Base-by-base conservation (phyloP, 2,797 vertebrate species). In the Leptatherina wallacei region DNA sequence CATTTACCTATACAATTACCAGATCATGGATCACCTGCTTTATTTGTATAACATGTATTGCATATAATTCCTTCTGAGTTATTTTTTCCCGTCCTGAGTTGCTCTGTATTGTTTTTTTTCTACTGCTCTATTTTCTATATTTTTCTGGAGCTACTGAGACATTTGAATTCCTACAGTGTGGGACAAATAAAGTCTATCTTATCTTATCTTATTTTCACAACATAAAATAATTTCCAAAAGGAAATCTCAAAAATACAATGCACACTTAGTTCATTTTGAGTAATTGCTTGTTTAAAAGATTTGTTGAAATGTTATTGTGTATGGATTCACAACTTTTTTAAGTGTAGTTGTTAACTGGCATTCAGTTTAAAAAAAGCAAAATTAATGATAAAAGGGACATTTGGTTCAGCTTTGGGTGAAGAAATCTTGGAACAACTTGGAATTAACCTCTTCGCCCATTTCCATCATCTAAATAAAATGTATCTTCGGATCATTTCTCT, bases 381-480 rank as follows among this genome's bases (percentile, higher is more conserved):
- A 36, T 36, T 36, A 7, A 8, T 36, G 9, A 36, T 8, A 36
- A 20, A 4, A 47, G 44, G 20, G 18, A 47, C 2, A n/a, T 20
- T 47, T 47, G 42, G 42, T 18, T 44, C 16, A 13, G 12, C 4
- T 22, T 52, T 12, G 49, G 0, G 55, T 65, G 20, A 12, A 52
- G 55, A 73, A 74, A 77, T 36, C 33, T 70, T 52, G 40, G 74
- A 52, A 71, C 44, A 27, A 27, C 20, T 69, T 67, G 38, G 8
- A 35, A 18, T 2, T 11, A 35, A 55, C 24, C 13, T 69, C 9
- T 55, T 69, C 61, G 47, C 7, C 9, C 13, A 40, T 40, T 40
- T 14, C 12, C 13, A 40, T 40, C 12, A 42, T 71, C 58, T 40
- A 64, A 24, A 30, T 59, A 64, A 69, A 32, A 57, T 69, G 71